Percentiles rank a stretch among this genome's conserved stretches.
Evolutionary conservation across 2,797 vertebrate species (phyloP).

Genomic region (Alosa sapidissima): DNA sequence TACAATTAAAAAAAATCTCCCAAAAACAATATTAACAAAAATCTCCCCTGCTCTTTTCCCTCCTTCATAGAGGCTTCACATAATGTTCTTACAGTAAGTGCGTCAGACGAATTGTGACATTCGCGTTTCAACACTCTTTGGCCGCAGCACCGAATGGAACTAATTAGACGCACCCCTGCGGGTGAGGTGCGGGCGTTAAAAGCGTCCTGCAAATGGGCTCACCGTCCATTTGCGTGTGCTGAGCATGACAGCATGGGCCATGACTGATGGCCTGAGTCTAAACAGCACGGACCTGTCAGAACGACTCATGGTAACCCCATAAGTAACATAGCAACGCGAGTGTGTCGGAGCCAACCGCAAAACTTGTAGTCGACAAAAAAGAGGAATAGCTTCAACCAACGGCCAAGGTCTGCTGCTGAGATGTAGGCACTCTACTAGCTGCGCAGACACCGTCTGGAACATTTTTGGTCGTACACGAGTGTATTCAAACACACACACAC

Average conservation of each 20-base stretch:
- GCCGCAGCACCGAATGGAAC: neutral
- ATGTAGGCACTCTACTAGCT: conserved; percentile 16
- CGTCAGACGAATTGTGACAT: conserved; percentile 12
- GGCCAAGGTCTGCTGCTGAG: neutral
- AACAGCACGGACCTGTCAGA: conserved; percentile 30
- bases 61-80: neutral
- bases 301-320: conserved; percentile 26
- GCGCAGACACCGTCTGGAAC: conserved; percentile 33
- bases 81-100: neutral
- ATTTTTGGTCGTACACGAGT: neutral
- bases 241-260: conserved; percentile 15
- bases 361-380: conserved; percentile 3
- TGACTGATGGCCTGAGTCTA: conserved; percentile 39
- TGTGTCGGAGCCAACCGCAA: conserved; percentile 29
- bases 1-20: neutral
- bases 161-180: neutral
- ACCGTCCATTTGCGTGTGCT: neutral
- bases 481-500: neutral
- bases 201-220: neutral
- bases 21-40: neutral
- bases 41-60: neutral
- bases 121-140: conserved; percentile 5
- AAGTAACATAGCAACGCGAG: conserved; percentile 33
- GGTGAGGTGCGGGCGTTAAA: neutral
- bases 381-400: neutral